Evolutionary conservation across 2,888 invertebrate genomes (phyloP).

Genomic region (Cantharis rufa): DNA sequence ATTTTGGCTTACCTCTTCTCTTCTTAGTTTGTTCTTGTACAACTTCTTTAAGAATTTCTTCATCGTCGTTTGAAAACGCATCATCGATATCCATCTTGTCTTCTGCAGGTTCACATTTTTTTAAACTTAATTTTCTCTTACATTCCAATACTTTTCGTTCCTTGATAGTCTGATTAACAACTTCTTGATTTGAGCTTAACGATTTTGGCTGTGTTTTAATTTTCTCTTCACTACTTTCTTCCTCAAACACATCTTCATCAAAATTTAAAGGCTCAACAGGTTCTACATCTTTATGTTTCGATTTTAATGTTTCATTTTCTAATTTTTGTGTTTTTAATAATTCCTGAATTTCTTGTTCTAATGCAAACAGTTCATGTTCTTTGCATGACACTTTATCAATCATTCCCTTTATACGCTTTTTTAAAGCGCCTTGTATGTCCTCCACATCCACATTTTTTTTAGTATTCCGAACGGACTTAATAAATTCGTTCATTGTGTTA

Average conservation of each 20-base stretch:
- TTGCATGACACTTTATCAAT: constrained; percentile 45
- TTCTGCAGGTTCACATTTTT: background rate
- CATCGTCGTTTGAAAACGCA: background rate
- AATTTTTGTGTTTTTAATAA: background rate
- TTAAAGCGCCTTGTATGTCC: constrained; percentile 49
- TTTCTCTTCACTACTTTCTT: background rate
- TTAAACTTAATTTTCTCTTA: background rate
- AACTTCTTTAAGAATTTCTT: background rate
- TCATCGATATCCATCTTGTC: background rate
- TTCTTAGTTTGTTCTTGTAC: background rate
- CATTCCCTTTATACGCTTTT: constrained; percentile 46
- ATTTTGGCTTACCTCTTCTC: background rate
- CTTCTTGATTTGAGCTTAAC: background rate
- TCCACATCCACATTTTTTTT: constrained; percentile 41
- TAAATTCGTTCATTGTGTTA: constrained; percentile 43
- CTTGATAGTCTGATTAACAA: background rate
- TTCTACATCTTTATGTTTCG: background rate
- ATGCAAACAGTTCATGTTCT: constrained; percentile 48
- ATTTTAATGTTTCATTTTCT: background rate
- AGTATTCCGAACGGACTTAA: constrained; percentile 41
- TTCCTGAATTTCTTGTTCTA: constrained; percentile 50
- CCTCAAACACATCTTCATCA: background rate
- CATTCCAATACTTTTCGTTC: background rate
- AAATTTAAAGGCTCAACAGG: background rate
- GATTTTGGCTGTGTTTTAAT: background rate